Evolutionary conservation across 2,888 invertebrate genomes (phyloP).

Genomic region (Anagyrus pseudococci): DNA sequence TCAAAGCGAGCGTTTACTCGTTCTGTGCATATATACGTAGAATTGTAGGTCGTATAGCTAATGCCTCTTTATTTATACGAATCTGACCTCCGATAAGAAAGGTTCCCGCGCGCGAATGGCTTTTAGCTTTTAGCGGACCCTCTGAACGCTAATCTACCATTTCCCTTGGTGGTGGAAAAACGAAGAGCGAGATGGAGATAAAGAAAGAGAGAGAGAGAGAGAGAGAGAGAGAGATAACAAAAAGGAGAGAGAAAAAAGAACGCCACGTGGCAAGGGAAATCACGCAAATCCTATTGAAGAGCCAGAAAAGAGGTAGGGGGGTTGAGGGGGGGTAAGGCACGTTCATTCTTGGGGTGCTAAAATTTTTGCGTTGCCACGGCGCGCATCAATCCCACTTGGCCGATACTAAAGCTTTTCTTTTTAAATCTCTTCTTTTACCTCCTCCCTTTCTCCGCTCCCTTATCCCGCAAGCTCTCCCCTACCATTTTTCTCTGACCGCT

Average conservation of each 20-base stretch:
- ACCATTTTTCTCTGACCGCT: background rate
- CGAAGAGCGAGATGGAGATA: background rate
- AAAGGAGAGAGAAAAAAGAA: no score
- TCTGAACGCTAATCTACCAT: background rate
- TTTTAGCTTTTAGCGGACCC: background rate
- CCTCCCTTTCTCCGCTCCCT: no score
- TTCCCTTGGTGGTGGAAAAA: background rate
- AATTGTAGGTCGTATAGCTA: no score
- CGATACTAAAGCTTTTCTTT: slow-evolving; percentile 14
- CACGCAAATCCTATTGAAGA: no score
- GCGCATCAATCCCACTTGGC: slow-evolving; percentile 18
- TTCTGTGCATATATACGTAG: no score
- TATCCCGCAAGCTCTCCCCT: no score
- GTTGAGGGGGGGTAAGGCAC: background rate
- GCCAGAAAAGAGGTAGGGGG: no score
- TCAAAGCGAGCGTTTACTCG: no score
- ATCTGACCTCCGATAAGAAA: background rate
- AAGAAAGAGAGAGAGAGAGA: no score
- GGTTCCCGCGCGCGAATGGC: background rate
- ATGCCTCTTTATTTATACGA: no score
- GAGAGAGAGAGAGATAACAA: no score
- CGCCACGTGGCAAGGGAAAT: no score
- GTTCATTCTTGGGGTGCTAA: slow-evolving; percentile 10
- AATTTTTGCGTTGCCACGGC: slow-evolving; percentile 4
- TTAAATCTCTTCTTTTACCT: slow-evolving; percentile 16